Evolutionary conservation across 2,888 invertebrate genomes (phyloP), one percentile per base, ranked within the genome.

Genomic region (Nemotelus nigrinus): DNA sequence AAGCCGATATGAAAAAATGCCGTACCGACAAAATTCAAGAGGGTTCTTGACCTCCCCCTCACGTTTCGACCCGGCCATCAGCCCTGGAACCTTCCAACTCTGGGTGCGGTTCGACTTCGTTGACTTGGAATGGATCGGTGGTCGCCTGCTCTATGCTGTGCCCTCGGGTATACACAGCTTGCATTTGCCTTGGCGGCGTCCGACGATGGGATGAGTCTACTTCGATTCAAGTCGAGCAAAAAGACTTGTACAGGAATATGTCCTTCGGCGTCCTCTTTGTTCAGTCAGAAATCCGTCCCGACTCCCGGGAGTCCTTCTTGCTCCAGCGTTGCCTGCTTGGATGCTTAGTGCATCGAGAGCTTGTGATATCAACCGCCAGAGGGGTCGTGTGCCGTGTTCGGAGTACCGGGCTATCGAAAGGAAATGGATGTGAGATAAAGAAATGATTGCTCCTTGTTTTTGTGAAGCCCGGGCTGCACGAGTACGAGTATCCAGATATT

Each of bases 231-330:
- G n/a, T 44, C 39, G 41, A 41, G 44, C 10, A 60, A 45, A 39
- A 60, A 74, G 48, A 39, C 60, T 60, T 63, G 60, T 60, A 48
- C 48, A 74, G 74, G 63, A 63, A 60, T 48, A 74, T 74, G 45
- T 74, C 74, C 74, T 74, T 74, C 57, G 74, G 74, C 74, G 63
- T 63, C 60, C 60, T 74, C 60, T 63, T 74, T 74, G 74, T 74
- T 50, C 74, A 44, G 10, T 39, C 41, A 5, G 3, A 4, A 43
- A 8, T 41, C 43, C 60, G 60, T 60, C 43, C 57, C 4, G 7
- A 7, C 60, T 43, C 60, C 60, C 60, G 41, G 7, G 41, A 8
- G 8, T n/a, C 58, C n/a, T 70, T 10, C 50, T 47, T 10, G 25
- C 43, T 68, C 50, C 45, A 8, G 25, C 67, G 50, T n/a, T 58